A percentile compares a stretch with the other conserved stretches of the same genome.
Evolutionary conservation across 2,797 vertebrate species (phyloP).

Genomic region (Chromis chromis): DNA sequence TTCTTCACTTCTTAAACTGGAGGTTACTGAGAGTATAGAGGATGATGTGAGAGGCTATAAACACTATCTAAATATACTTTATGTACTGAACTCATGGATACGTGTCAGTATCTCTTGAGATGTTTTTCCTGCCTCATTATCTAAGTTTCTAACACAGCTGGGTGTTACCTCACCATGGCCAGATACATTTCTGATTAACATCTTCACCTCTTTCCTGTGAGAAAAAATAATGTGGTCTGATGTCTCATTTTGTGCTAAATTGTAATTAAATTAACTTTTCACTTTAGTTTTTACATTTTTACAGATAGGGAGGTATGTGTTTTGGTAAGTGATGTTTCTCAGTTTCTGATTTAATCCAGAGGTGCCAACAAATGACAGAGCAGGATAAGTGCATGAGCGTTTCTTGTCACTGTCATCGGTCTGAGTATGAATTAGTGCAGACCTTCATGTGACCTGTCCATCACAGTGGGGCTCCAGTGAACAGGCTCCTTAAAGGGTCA

Average conservation of each 20-base stretch:
- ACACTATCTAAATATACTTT: neutral
- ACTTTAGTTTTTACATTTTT: too few species aligned
- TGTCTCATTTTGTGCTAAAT: too few species aligned
- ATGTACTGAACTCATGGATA: neutral
- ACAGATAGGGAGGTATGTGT: too few species aligned
- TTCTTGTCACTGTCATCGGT: neutral
- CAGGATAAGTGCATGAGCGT: conserved; percentile 11
- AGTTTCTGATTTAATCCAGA: neutral
- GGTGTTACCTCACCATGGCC: conserved; percentile 8
- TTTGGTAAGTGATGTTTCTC: neutral
- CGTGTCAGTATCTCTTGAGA: neutral
- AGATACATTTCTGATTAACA: conserved; percentile 17
- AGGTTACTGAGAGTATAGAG: neutral
- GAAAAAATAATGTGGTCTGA: neutral
- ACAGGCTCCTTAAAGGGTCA: conserved; percentile 48
- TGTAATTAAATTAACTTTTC: too few species aligned
- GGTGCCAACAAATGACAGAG: conserved; percentile 7
- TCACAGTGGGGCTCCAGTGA: conserved; percentile 44
- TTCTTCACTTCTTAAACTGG: neutral
- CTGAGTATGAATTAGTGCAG: conserved; percentile 28
- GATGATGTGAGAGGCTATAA: neutral
- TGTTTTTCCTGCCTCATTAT: neutral
- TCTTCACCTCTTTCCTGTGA: conserved; percentile 7
- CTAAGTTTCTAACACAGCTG: neutral
- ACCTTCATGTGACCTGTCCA: conserved; percentile 20